Base-by-base conservation (phyloP, 2,888 invertebrate genomes). In the Ophion costatus region DNA sequence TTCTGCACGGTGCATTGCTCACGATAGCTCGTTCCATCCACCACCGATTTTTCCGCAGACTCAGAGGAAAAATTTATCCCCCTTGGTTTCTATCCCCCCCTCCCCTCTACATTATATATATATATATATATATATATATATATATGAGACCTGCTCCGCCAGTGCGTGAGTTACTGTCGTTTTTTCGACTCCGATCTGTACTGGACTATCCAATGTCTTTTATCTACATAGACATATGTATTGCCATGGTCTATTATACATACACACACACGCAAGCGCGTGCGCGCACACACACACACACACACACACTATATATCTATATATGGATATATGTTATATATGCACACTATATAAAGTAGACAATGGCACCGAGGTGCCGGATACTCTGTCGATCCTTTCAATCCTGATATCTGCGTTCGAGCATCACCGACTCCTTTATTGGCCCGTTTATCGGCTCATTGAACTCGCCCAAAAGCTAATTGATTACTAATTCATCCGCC, bases 361-460 rank as follows among this genome's bases (percentile, higher is more conserved):
- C 38, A 24, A 59, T 70, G 51, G 67, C 17, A 70, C n/a, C n/a
- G 67, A 73, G 76, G 66, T 77, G 81, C 29, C 42, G 57, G 64
- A 73, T 80, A 71, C 22, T 73, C 29, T 71, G n/a, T 11, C 63
- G 76, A 57, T 63, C 29, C 74, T 78, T 59, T 66, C 24, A 33
- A 61, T 22, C n/a, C 38, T 33, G 59, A 75, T 71, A 38, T 79
- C 66, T 66, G 77, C 70, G 14, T 70, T 82, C 51, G 56, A 80
- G 80, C 80, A 56, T 75, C 74, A 75, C 17, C 38, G 66, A 81
- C 81, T 82, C 82, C 82, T 84, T 84, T 79, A 84, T 84, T 74
- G 69, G 9, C 24, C 42, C 42, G 42, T 77, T 84, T 79, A 69
- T 84, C 82, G 79, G 84, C 56, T 82, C 84, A 84, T 84, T 82